Evolutionary conservation across 2,888 invertebrate genomes (phyloP).

Genomic region (Chirona hameri): DNA sequence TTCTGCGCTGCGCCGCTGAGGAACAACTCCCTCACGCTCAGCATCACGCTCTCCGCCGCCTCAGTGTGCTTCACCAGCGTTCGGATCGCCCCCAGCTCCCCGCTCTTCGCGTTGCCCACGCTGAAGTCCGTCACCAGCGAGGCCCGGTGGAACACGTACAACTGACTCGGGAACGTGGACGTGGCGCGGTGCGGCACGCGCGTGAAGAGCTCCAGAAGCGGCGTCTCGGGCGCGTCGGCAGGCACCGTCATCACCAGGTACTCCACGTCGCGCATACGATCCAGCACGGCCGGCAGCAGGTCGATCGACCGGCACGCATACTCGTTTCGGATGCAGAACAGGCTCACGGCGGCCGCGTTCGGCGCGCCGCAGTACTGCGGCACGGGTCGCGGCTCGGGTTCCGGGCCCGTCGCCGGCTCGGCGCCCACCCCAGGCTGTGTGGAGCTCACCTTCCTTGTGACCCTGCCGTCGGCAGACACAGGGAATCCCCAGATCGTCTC

Average conservation of each 20-base stretch:
- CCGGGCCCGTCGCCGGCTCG: neutral
- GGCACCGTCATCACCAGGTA: slow-evolving; percentile 61
- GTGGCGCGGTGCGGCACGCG: slow-evolving; percentile 46
- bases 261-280: slow-evolving; percentile 61
- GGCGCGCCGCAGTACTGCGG: slow-evolving; percentile 47
- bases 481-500: slow-evolving; percentile 22
- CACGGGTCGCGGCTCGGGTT: neutral
- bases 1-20: neutral
- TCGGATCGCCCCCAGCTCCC: slow-evolving; percentile 37
- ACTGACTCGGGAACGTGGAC: slow-evolving; percentile 45
- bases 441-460: neutral
- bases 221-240: slow-evolving; percentile 52
- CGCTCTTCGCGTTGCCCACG: slow-evolving; percentile 36
- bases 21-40: slow-evolving; percentile 37
- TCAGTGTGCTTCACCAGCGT: slow-evolving; percentile 37
- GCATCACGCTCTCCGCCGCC: slow-evolving; percentile 38
- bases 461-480: neutral
- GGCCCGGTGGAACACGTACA: slow-evolving; percentile 37
- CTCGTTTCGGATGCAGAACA: slow-evolving; percentile 56
- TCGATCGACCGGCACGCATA: slow-evolving; percentile 53
- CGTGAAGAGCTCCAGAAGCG: slow-evolving; percentile 52
- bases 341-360: slow-evolving; percentile 61
- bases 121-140: slow-evolving; percentile 36
- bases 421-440: neutral
- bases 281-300: slow-evolving; percentile 63